Base-by-base conservation (phyloP, 2,797 vertebrate species). In the Acanthornis magna region DNA sequence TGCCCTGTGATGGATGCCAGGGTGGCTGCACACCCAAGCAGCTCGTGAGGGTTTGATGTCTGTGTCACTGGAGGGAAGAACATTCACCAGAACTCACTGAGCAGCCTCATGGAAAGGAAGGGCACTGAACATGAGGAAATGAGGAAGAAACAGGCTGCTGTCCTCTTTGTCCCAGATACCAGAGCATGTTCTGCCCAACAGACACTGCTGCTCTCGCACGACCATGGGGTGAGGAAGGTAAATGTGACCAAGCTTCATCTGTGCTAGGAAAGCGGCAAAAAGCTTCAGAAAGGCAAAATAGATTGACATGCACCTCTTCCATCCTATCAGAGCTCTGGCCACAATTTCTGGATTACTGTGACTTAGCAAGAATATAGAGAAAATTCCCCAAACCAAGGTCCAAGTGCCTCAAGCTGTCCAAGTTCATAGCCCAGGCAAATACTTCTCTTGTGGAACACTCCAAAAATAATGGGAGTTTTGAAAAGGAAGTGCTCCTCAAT, bases 401-500 rank as follows among this genome's bases (percentile, higher is more conserved):
- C 3, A 8, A 10, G 22, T 23, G 54, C 60, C 73, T 78, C 55
- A 68, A 54, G 15, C 53, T 43, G 23, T 13, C 1, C 14, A 27
- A 51, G 57, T 36, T 79, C 61, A 51, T 6, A 38, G 67, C 13
- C 57, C 60, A 74, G 47, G 51, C 45, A 72, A 70, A 22, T 19
- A 47, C 9, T 63, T 29, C 22, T 74, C 23, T 67, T 55, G 70
- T 54, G 71, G 40, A 91, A 78, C 20, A 26, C 38, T 53, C 42
- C 5, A 61, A 42, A 91, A 38, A 32, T 22, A 67, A 54, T 2
- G 8, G 34, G 32, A 82, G 25, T 53, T 68, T 60, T 53, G 61
- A 75, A 47, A 93, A 81, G 55, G 55, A 92, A 79, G 30, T 23
- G 85, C 45, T 92, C 67, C 55, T 90, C 71, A 60, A 4, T 18